Percentiles rank a stretch among this genome's conserved stretches.
These are phyloP conservation scores for Unio pictorum DNA, from an alignment of 2,888 invertebrate genomes.

Conservation along the genomic window DNA sequence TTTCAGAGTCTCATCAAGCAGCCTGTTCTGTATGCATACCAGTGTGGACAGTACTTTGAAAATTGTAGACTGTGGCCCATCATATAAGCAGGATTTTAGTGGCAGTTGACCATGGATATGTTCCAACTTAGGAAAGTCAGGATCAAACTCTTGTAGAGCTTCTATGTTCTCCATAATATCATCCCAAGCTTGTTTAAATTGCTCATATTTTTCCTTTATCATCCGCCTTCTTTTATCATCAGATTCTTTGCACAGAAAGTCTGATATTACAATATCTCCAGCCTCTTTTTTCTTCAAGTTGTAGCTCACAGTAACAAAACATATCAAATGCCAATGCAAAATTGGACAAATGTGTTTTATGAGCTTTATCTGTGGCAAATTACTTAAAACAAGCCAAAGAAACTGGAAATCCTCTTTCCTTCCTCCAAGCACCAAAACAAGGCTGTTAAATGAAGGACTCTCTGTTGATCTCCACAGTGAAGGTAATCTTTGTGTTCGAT, in stretches of 20 bases:
- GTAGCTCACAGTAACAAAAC: conserved; percentile 28
- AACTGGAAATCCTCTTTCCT: conserved; percentile 11
- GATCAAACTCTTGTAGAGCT: too few relatives aligned
- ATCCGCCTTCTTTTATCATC: background rate
- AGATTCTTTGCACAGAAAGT: conserved; percentile 10
- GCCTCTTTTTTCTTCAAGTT: conserved; percentile 30
- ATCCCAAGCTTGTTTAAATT: conserved; percentile 1
- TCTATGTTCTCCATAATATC: too few relatives aligned
- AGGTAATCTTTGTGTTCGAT: background rate
- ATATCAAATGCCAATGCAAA: conserved; percentile 37
- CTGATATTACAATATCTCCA: conserved; percentile 19
- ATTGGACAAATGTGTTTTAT: conserved; percentile 24
- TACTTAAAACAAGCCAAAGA: conserved; percentile 12
- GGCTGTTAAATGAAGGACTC: conserved; percentile 6
- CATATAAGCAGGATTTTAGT: conserved; percentile 17
- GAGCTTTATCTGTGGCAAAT: conserved; percentile 8
- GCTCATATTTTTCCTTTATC: background rate
- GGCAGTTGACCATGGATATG: too few relatives aligned
- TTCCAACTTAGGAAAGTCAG: too few relatives aligned
- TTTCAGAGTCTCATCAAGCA: conserved; percentile 23
- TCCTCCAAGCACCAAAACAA: conserved; percentile 11
- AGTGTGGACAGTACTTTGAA: conserved; percentile 20
- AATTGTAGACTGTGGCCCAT: conserved; percentile 14
- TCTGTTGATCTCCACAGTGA: conserved; percentile 15
- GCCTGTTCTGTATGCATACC: conserved; percentile 29